Evolutionary conservation across 2,797 vertebrate species (phyloP).

Genomic region (Anas bernieri): DNA sequence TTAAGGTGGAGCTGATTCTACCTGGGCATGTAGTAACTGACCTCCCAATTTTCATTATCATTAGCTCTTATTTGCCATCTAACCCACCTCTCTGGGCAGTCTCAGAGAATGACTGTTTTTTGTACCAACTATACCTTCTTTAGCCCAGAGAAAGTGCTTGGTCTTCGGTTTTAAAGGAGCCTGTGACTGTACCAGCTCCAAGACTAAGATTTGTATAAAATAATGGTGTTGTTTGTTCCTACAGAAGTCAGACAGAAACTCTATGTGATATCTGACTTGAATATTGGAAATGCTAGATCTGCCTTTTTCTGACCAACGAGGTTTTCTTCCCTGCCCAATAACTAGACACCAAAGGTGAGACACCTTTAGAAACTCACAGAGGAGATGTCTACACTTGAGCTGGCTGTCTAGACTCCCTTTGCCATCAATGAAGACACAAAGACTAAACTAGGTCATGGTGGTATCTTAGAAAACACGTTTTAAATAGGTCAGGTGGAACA

Average conservation of each 20-base stretch:
- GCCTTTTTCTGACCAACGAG: not conserved
- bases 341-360: not conserved
- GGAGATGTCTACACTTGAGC: not conserved
- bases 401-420: not conserved
- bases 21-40: not conserved
- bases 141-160: not conserved
- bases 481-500: not conserved
- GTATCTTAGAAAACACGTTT: not conserved
- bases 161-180: not conserved
- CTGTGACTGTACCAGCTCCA: not conserved
- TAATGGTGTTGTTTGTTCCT: too few relatives aligned
- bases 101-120: not conserved
- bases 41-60: not conserved
- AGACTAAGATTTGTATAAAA: not conserved
- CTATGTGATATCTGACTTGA: not conserved
- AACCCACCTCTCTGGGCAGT: not conserved
- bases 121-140: not conserved
- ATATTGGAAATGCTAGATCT: not conserved
- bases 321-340: not conserved
- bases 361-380: not conserved
- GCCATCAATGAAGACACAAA: not conserved
- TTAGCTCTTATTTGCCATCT: not conserved
- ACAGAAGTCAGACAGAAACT: not conserved
- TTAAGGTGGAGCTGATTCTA: not conserved
- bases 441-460: not conserved